Base-by-base conservation (phyloP, 1,140 invertebrate genomes). In the Anoplophora glabripennis region DNA sequence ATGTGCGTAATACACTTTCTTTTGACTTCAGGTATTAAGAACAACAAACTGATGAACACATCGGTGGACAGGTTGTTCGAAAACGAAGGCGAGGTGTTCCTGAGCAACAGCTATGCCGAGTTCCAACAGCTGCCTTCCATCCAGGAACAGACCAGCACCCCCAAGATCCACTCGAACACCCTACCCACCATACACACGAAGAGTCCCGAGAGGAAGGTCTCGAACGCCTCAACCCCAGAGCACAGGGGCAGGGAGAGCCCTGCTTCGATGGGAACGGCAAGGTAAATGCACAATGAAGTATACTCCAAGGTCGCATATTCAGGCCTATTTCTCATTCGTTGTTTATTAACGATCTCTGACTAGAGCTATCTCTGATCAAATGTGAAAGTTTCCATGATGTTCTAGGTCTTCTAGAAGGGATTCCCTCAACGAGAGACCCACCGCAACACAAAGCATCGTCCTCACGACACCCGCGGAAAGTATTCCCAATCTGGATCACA, bases 61-160 rank as follows among this genome's bases (percentile, higher is more conserved):
- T 95, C 93, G 2, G 92, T 96, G 21, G 92, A 95, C 74, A 83
- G 90, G 67, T 77, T 96, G 5, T 96, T 96, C 68, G 89, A 92
- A 70, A 89, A 86, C 65, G 85, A 88, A 70, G 79, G 80, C 3
- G 86, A 87, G 49, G 86, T 87, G 11, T 87, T 86, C 71, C 74
- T 85, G 4, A 86, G 84, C 63, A 85, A 83, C 56, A 86, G 82
- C 69, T 86, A 84, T 63, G 81, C 80, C 0, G 85, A 86, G 38
- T 84, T 83, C 59, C 82, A 83, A 68, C 80, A 83, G 53, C 68
- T 84, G 36, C 83, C 83, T 11, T 79, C 77, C 7, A 83, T 81
- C 68, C 80, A 79, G 65, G 80, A 81, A 69, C 77, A 78, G n/a
- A 75, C 75, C 21, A 76, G 75, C 36, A 79, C 76, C 59, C 71